These are phyloP conservation scores for Calephelis perditalis DNA, from an alignment of 2,888 invertebrate species.

Conservation along the genomic window DNA sequence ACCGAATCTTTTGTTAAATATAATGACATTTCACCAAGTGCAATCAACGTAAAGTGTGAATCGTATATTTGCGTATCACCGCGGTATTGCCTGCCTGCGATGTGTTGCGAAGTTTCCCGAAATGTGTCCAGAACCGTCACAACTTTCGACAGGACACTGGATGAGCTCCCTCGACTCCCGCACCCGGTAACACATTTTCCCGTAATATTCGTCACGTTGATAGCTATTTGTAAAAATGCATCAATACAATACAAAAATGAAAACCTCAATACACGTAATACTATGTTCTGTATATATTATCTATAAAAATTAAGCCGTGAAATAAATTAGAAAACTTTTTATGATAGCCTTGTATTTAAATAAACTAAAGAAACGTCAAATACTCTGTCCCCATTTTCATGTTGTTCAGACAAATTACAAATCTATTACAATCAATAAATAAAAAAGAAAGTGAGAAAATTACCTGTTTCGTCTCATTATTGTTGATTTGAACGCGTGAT, in stretches of 20 bases:
- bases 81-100: conserved; percentile 81
- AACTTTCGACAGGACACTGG: conserved; percentile 88
- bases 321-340: conserved; percentile 5
- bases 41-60: not conserved
- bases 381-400: not conserved
- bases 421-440: conserved; percentile 20
- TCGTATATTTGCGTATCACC: conserved; percentile 49
- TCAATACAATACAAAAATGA: not conserved
- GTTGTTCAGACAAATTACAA: not conserved
- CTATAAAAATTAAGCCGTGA: not conserved
- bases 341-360: conserved; percentile 6
- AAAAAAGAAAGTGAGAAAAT: conserved; percentile 47
- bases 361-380: not conserved
- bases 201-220: conserved; percentile 61
- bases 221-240: conserved; percentile 41
- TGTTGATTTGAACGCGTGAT: conserved; percentile 51
- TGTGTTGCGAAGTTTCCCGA: conserved; percentile 94
- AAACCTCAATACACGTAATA: not conserved
- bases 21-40: conserved; percentile 29
- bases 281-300: no score
- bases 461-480: conserved; percentile 64
- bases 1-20: no score
- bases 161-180: conserved; percentile 86
- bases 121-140: conserved; percentile 93
- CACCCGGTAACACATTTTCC: conserved; percentile 70